Percentiles rank a stretch among this genome's conserved stretches.
phyloP scores from a whole-genome alignment of 2,113 vertebrate genomes.

The Tragelaphus scriptus region DNA sequence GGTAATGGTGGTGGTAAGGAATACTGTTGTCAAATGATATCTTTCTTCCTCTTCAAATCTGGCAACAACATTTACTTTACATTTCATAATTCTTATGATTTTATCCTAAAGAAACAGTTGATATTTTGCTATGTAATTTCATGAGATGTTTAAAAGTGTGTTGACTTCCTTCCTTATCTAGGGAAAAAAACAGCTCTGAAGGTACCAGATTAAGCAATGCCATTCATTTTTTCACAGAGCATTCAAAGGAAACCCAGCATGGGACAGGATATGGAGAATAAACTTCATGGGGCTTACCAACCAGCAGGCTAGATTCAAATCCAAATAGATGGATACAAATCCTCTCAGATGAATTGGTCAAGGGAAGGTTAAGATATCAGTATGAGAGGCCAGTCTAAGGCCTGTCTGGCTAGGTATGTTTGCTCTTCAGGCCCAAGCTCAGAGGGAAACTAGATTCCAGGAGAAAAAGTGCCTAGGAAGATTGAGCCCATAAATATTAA shows the following conservation, averaged over 20 bases:
- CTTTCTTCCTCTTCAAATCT: background rate
- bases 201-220: conserved; percentile 42
- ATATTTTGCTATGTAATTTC: conserved; percentile 46
- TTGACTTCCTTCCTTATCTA: background rate
- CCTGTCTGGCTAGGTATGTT: background rate
- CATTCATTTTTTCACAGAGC: conserved; percentile 47
- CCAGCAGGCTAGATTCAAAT: conserved; percentile 34
- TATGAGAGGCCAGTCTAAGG: background rate
- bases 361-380: background rate
- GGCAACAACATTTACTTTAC: conserved; percentile 19
- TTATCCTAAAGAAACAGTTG: conserved; percentile 48
- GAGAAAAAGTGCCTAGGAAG: background rate
- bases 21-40: conserved; percentile 5
- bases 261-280: conserved; percentile 43
- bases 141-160: conserved; percentile 33
- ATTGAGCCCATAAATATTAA: background rate
- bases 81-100: conserved; percentile 43
- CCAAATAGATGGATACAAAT: conserved; percentile 17
- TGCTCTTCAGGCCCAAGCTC: background rate
- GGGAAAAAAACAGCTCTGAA: background rate
- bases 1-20: background rate
- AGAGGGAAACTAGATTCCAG: conserved; percentile 6
- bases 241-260: conserved; percentile 53
- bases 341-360: background rate
- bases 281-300: background rate